A percentile compares a stretch with the other conserved stretches of the same genome.
Conservation (phyloP, 2,113 vertebrate genomes). For the Erinaceus europaeus region DNA sequence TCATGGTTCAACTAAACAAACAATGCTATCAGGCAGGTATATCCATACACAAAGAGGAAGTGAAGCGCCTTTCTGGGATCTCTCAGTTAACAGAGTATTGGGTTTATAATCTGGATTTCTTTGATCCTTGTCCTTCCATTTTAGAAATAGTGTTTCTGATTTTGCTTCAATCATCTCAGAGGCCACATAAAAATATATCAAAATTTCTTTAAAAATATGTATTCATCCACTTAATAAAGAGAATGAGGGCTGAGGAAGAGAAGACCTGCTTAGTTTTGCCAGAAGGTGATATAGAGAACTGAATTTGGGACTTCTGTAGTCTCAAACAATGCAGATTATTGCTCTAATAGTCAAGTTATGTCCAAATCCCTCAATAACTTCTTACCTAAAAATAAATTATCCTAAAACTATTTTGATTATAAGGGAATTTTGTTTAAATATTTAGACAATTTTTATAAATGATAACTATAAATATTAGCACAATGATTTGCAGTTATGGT, state of each 20-base stretch:
- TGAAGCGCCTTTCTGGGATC: background rate
- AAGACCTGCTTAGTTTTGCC: no score
- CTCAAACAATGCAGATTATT: no score
- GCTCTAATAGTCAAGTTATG: no score
- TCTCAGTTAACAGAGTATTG: background rate
- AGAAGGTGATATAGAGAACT: no score
- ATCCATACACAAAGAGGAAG: background rate
- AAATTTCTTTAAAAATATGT: no score
- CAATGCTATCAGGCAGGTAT: background rate
- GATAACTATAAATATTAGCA: background rate
- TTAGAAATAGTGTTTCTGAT: constrained; percentile 9
- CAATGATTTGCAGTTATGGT: background rate
- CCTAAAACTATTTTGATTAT: constrained; percentile 51
- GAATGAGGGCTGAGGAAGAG: no score
- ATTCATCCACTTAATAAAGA: no score
- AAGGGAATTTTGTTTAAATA: constrained; percentile 35
- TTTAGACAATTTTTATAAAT: constrained; percentile 33
- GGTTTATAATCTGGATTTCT: constrained; percentile 8
- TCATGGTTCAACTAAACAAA: background rate
- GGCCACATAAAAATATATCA: background rate
- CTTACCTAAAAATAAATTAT: constrained; percentile 37
- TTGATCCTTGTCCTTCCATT: background rate
- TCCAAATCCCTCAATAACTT: background rate
- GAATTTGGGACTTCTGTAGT: no score
- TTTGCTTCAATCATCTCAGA: background rate